Evolutionary conservation across 2,113 vertebrate genomes (phyloP).

Genomic region (Ceyx margarethae): DNA sequence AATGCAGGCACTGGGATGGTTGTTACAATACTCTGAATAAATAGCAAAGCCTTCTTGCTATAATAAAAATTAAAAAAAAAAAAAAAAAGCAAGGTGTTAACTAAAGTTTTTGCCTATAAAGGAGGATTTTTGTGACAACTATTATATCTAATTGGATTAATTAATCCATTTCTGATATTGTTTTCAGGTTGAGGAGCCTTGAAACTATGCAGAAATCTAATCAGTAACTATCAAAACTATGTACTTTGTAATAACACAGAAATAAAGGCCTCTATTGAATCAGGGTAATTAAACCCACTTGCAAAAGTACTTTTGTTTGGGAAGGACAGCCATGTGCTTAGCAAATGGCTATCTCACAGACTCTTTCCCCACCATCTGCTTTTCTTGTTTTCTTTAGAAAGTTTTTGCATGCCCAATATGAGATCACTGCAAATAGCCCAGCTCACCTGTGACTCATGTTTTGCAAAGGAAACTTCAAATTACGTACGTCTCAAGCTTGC

Average conservation of each 20-base stretch:
- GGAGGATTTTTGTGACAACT: neutral
- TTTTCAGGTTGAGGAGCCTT: neutral
- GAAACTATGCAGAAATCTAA: neutral
- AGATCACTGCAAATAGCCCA: neutral
- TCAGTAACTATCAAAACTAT: neutral
- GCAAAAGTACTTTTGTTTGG: neutral
- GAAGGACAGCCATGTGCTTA: neutral
- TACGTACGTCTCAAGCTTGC: neutral
- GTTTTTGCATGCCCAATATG: neutral
- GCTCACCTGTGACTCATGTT: neutral
- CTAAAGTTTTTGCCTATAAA: neutral
- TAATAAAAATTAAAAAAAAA: neutral
- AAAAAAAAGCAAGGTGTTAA: neutral
- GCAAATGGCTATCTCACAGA: neutral
- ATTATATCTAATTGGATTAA: neutral
- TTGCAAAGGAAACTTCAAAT: neutral
- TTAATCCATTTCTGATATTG: neutral
- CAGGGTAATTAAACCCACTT: neutral
- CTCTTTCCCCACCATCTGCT: neutral
- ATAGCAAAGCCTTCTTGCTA: constrained; percentile 94
- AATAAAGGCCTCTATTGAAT: neutral
- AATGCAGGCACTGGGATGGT: constrained; percentile 87
- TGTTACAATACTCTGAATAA: constrained; percentile 98
- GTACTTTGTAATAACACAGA: neutral
- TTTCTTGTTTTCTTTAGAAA: neutral